Evolutionary conservation across 2,888 invertebrate species (phyloP), one percentile per base, ranked within the genome.

Genomic region (Cotesia congregata): DNA sequence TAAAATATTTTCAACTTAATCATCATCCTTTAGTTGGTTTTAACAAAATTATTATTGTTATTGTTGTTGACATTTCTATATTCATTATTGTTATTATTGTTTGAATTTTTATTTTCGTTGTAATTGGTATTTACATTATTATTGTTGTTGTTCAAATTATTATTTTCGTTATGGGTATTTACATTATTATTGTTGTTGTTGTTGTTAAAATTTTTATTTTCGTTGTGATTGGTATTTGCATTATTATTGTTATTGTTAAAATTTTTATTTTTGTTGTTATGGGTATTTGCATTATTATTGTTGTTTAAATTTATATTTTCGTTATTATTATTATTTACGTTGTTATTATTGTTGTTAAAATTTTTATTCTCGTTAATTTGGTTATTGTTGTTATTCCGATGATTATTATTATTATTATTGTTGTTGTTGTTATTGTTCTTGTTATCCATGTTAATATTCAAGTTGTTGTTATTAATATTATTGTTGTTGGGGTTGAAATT

Each of bases 1-100:
- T 30, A 30, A 30, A 30, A 30, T 30, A 30, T 30, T 30, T 0
- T 20, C n/a, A 72, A 72, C 12, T 72, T 15, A 20, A 72, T 9
- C 15, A 30, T 40, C 64, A 72, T 50, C 12, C 2, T 50, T 50
- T 50, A 1, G 12, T 50, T 50, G 3, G 50, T 50, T 12, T 50
- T 50, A 2, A 50, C 9, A 50, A 50, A 50, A 50, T 50, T 12
- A 77, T 69, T 74, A 40, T 50, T 50, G 50, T 50, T 50, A 12
- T 50, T 12, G 50, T 50, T 50, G 50, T 50, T 50, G 2, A 4
- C 12, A 12, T 50, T 2, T 12, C 12, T 12, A 50, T 50, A 12
- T 12, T 50, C 12, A 50, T 50, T 12, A 50, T 50, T 50, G 7
- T 6, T 50, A 7, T 50, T 50, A 4, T 50, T 4, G 12, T 7